These are phyloP conservation scores for Gryllus longicercus DNA, from an alignment of 2,888 invertebrate species.

Conservation along the genomic window DNA sequence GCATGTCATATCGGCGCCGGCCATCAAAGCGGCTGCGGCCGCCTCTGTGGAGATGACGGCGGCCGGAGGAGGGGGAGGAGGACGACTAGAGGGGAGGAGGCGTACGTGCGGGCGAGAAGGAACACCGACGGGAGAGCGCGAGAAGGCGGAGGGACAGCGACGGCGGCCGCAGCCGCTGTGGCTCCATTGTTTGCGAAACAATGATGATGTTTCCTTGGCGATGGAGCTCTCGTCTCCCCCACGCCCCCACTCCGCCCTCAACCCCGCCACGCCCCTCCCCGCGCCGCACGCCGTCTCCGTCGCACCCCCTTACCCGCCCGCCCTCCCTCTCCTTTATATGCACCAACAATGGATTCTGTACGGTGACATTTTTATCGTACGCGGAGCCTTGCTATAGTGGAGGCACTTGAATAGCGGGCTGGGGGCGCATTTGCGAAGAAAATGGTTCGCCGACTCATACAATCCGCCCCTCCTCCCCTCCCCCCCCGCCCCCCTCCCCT, in stretches of 20 bases:
- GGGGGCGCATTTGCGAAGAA: constrained; percentile 27
- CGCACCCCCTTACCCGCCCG: no score
- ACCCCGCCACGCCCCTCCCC: no score
- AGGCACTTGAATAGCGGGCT: constrained; percentile 28
- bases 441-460: constrained; percentile 27
- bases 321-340: constrained; percentile 34
- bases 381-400: neutral
- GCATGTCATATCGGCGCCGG: constrained; percentile 34
- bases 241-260: no score
- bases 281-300: no score
- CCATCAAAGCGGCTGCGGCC: neutral
- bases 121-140: neutral
- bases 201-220: constrained; percentile 38
- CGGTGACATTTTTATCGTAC: constrained; percentile 37
- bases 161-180: neutral
- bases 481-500: no score
- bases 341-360: constrained; percentile 36
- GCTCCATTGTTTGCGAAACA: constrained; percentile 37
- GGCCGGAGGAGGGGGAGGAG: neutral
- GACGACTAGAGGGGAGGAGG: neutral
- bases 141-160: constrained; percentile 1
- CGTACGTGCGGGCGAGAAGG: neutral
- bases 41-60: neutral
- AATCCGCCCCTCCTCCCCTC: no score
- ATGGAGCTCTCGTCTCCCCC: constrained; percentile 32